These are phyloP conservation scores for Acropora tenuis DNA, from an alignment of 64 coral and sea anemone species.

Conservation along the genomic window DNA sequence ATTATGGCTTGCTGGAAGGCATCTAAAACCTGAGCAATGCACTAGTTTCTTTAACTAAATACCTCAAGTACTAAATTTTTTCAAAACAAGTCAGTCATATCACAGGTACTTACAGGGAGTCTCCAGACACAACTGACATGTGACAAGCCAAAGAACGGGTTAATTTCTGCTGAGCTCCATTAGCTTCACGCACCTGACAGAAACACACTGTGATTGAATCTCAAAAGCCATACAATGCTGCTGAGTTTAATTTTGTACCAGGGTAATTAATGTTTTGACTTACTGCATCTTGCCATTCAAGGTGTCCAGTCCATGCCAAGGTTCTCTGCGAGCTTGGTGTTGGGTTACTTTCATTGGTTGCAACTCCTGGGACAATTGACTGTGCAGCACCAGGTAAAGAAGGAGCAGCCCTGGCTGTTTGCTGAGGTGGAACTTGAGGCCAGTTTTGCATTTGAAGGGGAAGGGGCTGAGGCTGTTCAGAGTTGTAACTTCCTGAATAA, in stretches of 20 bases:
- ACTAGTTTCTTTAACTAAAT: too few relatives aligned
- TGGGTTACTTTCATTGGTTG: neutral
- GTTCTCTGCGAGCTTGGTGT: conserved; percentile 34
- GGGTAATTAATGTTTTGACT: neutral
- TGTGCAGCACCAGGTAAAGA: neutral
- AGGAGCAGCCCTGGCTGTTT: neutral
- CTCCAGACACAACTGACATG: conserved; percentile 78
- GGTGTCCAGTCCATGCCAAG: conserved; percentile 73
- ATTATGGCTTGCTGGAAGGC: too few relatives aligned
- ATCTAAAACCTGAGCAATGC: too few relatives aligned
- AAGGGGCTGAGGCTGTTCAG: neutral
- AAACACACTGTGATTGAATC: neutral
- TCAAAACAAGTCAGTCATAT: neutral
- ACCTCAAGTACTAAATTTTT: too few relatives aligned
- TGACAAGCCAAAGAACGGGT: conserved; percentile 82
- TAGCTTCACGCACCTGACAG: conserved; percentile 12
- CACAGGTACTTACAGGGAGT: conserved; percentile 68
- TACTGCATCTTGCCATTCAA: conserved; percentile 93
- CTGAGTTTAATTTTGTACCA: neutral
- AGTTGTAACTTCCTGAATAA: neutral
- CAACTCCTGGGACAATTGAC: neutral
- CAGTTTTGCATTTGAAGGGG: neutral
- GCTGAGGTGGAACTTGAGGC: neutral
- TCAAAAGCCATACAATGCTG: neutral
- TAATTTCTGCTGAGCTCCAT: conserved; percentile 47